Conservation (phyloP, 2,888 invertebrate species). For the Eilema griseolum region DNA sequence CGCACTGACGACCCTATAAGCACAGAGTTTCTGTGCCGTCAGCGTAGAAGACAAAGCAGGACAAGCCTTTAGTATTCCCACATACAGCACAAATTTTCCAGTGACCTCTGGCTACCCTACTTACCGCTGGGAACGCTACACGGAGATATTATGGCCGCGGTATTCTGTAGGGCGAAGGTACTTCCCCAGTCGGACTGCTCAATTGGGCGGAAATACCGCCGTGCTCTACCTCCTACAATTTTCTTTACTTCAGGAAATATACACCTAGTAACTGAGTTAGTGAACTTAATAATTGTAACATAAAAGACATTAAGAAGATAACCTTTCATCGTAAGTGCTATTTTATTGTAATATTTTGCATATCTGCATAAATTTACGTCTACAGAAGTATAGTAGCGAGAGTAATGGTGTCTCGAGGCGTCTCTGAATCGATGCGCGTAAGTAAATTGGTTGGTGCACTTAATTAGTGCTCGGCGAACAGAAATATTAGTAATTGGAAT, state of each 20-base stretch:
- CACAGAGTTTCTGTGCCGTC: no score
- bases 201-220: no score
- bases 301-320: not conserved
- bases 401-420: constrained; percentile 82
- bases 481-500: constrained; percentile 81
- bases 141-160: no score
- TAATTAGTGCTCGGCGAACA: constrained; percentile 79
- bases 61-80: no score
- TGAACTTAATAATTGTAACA: not conserved
- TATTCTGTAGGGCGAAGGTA: no score
- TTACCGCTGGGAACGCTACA: no score
- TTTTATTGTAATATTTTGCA: constrained; percentile 22
- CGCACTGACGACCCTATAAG: no score
- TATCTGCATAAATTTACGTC: constrained; percentile 45
- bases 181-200: no score
- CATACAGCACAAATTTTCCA: no score
- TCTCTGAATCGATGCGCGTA: constrained; percentile 74
- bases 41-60: no score
- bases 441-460: constrained; percentile 78
- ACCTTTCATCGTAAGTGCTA: not conserved
- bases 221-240: not conserved
- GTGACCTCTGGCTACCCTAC: no score
- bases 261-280: not conserved
- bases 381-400: constrained; percentile 66
- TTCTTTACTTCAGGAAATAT: not conserved